These are phyloP conservation scores for Hydrocynus forskahlii DNA, from an alignment of 2,797 vertebrate genomes.

Conservation along the genomic window DNA sequence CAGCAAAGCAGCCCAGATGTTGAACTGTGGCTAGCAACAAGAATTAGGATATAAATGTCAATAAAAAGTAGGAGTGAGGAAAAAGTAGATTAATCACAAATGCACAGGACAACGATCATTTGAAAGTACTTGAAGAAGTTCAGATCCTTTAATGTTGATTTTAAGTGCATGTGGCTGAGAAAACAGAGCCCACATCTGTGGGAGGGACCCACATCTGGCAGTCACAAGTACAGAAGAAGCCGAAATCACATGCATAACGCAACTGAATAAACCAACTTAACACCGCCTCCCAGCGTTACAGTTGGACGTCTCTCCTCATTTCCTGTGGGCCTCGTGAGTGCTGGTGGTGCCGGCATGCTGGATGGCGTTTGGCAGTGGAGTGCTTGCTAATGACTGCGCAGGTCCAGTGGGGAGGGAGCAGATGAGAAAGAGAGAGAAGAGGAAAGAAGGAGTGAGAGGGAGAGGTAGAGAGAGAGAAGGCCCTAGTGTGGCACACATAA, in stretches of 20 bases:
- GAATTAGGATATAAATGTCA: not conserved
- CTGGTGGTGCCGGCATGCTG: conserved; percentile 33
- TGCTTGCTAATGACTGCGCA: conserved; percentile 57
- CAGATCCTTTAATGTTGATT: not conserved
- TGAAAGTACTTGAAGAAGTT: not conserved
- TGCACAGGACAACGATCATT: not conserved
- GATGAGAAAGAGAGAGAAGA: conserved; percentile 50
- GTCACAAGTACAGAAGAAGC: not conserved
- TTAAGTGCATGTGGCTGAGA: not conserved
- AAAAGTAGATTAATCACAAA: too few species aligned
- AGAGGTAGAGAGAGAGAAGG: conserved; percentile 22
- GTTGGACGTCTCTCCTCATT: conserved; percentile 29
- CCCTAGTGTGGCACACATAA: conserved; percentile 53
- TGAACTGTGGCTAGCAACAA: not conserved
- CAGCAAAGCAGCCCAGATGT: not conserved
- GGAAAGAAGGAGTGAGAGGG: conserved; percentile 29
- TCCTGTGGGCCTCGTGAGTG: conserved; percentile 24
- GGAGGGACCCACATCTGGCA: not conserved
- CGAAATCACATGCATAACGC: not conserved
- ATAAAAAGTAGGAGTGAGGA: too few species aligned
- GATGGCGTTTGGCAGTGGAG: conserved; percentile 52
- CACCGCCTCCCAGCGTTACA: conserved; percentile 14
- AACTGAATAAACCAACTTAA: conserved; percentile 10
- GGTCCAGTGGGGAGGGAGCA: conserved; percentile 52
- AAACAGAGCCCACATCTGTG: not conserved